Conservation (phyloP, 2,888 invertebrate genomes). For the Eutolmus rufibarbis region DNA sequence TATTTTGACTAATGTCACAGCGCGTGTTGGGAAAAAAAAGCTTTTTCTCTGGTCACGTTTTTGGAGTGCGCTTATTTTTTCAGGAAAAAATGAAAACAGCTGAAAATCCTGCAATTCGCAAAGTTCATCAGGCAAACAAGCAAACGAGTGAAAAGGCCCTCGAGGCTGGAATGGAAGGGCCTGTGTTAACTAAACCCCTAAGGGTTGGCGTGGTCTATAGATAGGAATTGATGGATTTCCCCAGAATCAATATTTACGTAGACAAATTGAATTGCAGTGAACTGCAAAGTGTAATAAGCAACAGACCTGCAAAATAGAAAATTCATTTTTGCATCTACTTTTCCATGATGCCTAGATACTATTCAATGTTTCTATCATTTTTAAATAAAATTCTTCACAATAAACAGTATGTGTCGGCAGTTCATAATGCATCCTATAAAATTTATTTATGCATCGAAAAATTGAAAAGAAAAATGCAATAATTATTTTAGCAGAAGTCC, state of each 20-base stretch:
- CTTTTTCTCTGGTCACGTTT: slow-evolving; percentile 8
- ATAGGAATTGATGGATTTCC: not conserved
- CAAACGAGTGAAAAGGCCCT: not conserved
- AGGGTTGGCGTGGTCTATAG: not conserved
- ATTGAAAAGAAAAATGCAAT: not conserved
- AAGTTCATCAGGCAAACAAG: not conserved
- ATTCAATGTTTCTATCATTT: not conserved
- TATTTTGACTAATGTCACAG: slow-evolving; percentile 26
- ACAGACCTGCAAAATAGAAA: not conserved
- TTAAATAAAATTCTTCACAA: not conserved
- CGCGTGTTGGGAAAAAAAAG: not conserved
- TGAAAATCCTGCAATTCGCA: slow-evolving; percentile 9
- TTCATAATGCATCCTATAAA: not conserved
- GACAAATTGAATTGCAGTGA: not conserved
- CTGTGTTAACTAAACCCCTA: not conserved
- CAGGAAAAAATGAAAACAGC: not conserved
- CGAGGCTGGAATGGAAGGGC: not conserved
- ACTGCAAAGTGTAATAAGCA: not conserved
- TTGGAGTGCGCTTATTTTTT: not conserved
- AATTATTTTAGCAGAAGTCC: not conserved
- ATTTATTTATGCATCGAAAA: too few relatives aligned
- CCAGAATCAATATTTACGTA: not conserved
- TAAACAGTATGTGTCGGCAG: not conserved
- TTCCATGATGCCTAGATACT: not conserved
- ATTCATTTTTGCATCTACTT: not conserved